Percentiles rank a stretch among this genome's conserved stretches.
Conservation (phyloP, 2,797 vertebrate species). For the Enteromius radiatus region DNA sequence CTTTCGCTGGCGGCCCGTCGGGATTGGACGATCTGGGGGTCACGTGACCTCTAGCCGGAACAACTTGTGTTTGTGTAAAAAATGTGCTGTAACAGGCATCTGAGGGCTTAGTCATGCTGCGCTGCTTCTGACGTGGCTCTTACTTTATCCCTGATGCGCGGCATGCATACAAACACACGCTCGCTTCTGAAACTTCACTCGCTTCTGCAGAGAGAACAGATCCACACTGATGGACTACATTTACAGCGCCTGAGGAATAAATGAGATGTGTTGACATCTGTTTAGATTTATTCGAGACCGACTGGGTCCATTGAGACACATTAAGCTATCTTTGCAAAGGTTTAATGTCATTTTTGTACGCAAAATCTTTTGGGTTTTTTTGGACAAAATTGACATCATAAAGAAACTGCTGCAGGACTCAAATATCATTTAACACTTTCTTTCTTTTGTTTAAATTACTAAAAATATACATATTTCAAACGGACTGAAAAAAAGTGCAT, state of each 20-base stretch:
- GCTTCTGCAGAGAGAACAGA: background rate
- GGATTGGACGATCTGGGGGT: conserved; percentile 22
- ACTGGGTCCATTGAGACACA: background rate
- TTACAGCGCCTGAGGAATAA: background rate
- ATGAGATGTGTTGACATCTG: background rate
- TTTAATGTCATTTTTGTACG: background rate
- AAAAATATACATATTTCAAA: background rate
- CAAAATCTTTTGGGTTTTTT: background rate
- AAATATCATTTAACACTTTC: background rate
- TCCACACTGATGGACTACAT: background rate
- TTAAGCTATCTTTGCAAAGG: too few species aligned
- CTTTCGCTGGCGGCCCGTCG: conserved; percentile 23
- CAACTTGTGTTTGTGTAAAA: conserved; percentile 46
- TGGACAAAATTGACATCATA: background rate
- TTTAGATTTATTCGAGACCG: background rate
- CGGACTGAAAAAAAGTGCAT: too few species aligned
- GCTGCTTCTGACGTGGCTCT: conserved; percentile 24
- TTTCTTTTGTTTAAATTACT: background rate
- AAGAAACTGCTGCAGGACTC: background rate
- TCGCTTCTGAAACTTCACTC: background rate
- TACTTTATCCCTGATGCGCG: conserved; percentile 46
- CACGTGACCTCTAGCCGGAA: conserved; percentile 33
- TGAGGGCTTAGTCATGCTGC: conserved; percentile 59
- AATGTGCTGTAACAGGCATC: conserved; percentile 59
- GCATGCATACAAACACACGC: conserved; percentile 49